phyloP scores from a whole-genome alignment of 2,113 vertebrate species.

The Dinomys branickii region DNA sequence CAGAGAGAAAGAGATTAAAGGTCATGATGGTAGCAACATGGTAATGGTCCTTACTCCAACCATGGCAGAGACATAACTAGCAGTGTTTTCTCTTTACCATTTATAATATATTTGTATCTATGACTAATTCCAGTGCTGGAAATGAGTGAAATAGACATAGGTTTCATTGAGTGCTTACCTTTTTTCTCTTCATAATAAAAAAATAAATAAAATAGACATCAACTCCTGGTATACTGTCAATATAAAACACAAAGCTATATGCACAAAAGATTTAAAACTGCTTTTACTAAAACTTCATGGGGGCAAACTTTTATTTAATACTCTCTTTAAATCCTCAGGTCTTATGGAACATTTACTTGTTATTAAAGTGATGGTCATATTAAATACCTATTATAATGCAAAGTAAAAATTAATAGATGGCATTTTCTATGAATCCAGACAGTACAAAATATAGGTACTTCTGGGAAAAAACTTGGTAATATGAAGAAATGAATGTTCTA shows the following conservation, averaged over 20 bases:
- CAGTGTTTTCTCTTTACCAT: background rate
- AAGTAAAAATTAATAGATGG: background rate
- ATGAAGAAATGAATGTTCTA: background rate
- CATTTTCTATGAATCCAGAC: background rate
- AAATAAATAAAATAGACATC: background rate
- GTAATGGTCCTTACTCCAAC: background rate
- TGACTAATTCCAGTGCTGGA: background rate
- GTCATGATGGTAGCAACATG: background rate
- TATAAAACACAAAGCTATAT: background rate
- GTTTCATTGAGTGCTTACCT: too few relatives aligned
- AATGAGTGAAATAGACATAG: background rate
- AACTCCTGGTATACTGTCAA: background rate
- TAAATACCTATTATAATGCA: background rate
- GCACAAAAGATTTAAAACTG: background rate
- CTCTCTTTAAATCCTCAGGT: background rate
- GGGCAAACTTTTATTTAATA: background rate
- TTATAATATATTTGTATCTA: background rate
- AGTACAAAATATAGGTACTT: background rate
- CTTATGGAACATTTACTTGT: background rate
- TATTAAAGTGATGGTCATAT: background rate
- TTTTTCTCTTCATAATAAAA: too few relatives aligned
- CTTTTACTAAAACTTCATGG: background rate
- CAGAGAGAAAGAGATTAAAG: background rate
- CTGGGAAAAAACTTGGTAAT: background rate
- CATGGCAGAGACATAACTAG: background rate